A percentile compares a stretch with the other conserved stretches of the same genome.
Conservation (phyloP, 2,797 vertebrate genomes). For the Pipistrellus pipistrellus region DNA sequence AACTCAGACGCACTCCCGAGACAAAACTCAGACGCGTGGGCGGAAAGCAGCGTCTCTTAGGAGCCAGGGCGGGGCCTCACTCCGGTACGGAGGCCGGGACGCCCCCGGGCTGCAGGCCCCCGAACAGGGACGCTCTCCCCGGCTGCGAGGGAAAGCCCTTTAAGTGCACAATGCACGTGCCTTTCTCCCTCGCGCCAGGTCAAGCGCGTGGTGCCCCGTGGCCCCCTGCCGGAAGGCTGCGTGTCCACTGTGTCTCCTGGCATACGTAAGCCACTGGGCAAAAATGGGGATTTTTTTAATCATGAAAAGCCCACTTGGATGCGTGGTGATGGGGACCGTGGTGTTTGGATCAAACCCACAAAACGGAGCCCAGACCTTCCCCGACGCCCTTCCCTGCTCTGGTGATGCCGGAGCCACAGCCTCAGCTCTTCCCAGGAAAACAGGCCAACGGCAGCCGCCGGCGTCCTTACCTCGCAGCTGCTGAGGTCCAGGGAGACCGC, state of each 20-base stretch:
- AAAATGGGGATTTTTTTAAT: not conserved
- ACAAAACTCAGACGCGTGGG: conserved; percentile 22
- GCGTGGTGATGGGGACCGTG: not conserved
- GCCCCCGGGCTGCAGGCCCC: not conserved
- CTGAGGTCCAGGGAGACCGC: conserved; percentile 97
- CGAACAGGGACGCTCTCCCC: too few relatives aligned
- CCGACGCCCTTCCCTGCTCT: not conserved
- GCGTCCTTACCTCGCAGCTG: conserved; percentile 95
- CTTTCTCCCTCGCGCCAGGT: not conserved
- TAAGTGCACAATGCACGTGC: too few relatives aligned
- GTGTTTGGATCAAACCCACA: not conserved
- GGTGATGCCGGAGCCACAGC: too few relatives aligned
- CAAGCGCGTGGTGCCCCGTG: not conserved
- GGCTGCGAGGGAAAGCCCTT: too few relatives aligned
- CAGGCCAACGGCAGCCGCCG: not conserved
- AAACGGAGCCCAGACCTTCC: not conserved
- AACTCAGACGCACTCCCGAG: not conserved
- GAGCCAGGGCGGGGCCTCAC: conserved; percentile 33
- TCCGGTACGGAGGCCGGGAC: conserved; percentile 50
- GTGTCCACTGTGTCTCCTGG: not conserved
- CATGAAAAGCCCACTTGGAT: not conserved
- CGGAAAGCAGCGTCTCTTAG: conserved; percentile 1
- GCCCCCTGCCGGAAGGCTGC: not conserved
- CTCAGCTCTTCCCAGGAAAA: too few relatives aligned
- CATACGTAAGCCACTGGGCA: not conserved